Conservation (phyloP, 2,797 vertebrate genomes). For the Lacerta agilis region DNA sequence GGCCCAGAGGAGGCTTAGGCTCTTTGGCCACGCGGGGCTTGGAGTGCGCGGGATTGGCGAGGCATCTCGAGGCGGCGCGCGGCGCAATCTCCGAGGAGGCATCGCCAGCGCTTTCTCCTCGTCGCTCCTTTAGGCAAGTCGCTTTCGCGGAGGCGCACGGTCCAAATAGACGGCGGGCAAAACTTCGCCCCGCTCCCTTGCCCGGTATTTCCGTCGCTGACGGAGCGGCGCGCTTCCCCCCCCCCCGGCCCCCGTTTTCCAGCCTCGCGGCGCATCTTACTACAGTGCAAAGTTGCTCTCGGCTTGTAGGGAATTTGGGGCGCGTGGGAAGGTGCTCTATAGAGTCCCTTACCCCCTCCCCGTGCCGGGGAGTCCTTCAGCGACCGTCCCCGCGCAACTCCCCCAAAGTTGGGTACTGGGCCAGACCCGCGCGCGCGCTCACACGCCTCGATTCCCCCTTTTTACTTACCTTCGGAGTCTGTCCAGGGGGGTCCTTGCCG, state of each 20-base stretch:
- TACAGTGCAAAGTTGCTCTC: neutral
- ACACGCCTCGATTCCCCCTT: neutral
- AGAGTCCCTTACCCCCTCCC: conserved; percentile 51
- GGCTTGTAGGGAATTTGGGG: neutral
- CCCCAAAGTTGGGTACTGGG: neutral
- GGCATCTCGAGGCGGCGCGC: neutral
- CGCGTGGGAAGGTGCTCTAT: neutral
- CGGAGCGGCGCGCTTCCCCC: neutral
- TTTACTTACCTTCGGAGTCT: conserved; percentile 39
- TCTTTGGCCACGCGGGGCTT: neutral
- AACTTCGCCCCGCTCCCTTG: neutral
- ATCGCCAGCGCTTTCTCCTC: neutral
- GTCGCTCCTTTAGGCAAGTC: neutral
- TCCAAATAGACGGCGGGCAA: neutral
- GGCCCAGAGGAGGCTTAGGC: neutral
- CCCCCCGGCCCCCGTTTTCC: neutral
- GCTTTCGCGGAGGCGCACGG: neutral
- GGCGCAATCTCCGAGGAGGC: neutral
- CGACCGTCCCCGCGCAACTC: neutral
- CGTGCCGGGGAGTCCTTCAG: neutral
- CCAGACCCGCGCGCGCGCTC: neutral
- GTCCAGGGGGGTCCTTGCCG: conserved; percentile 63
- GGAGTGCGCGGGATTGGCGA: neutral
- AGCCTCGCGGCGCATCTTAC: neutral
- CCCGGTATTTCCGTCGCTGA: neutral